Percentiles rank a stretch among this genome's conserved stretches.
phyloP scores from a whole-genome alignment of 1,140 invertebrate species.

The Drosophila sulfurigaster region DNA sequence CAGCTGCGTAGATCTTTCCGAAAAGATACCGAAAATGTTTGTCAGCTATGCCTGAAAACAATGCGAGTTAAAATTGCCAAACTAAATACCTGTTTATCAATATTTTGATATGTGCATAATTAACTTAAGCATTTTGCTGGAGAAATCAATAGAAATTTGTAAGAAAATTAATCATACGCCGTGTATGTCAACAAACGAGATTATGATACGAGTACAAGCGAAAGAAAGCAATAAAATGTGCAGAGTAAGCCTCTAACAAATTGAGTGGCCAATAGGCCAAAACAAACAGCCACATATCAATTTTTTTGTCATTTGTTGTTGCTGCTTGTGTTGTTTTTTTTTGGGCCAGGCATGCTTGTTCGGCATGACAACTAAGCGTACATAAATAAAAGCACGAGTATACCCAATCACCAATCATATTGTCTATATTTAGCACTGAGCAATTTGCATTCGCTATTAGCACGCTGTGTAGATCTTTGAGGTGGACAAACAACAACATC shows the following conservation, averaged over 20 bases:
- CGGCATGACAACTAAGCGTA: conserved; percentile 32
- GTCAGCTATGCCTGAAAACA: background rate
- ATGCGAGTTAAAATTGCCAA: background rate
- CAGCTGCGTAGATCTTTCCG: conserved; percentile 1
- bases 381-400: conserved; percentile 17
- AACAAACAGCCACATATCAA: conserved; percentile 14
- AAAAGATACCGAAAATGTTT: background rate
- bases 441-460: conserved; percentile 49
- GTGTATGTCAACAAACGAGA: conserved; percentile 38
- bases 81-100: conserved; percentile 19
- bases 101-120: conserved; percentile 4
- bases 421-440: conserved; percentile 50
- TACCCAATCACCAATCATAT: conserved; percentile 19
- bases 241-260: conserved; percentile 21
- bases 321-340: background rate
- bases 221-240: conserved; percentile 28
- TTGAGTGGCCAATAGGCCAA: conserved; percentile 27
- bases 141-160: conserved; percentile 40
- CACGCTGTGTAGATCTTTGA: background rate
- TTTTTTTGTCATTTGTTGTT: background rate
- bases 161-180: conserved; percentile 74
- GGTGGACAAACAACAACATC: background rate
- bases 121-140: conserved; percentile 25
- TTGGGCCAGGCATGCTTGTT: conserved; percentile 16
- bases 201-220: conserved; percentile 27